A percentile compares a stretch with the other conserved stretches of the same genome.
These are phyloP conservation scores for Brachionus asplanchnoidis DNA, from an alignment of 1,140 invertebrate species.

Conservation along the genomic window DNA sequence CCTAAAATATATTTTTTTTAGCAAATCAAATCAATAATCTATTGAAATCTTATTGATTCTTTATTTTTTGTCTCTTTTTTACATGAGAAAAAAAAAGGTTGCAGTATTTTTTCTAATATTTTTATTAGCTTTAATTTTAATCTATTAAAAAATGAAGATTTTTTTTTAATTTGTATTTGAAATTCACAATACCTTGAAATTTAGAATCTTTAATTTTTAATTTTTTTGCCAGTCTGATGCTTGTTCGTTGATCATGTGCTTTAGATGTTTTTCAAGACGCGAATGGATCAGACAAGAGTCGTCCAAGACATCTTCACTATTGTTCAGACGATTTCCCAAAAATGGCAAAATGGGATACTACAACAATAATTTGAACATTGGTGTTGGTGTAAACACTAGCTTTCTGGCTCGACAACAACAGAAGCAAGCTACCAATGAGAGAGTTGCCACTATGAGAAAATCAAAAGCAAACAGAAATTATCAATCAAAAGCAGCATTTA, in stretches of 20 bases:
- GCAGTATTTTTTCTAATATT: too few relatives aligned
- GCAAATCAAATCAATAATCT: background rate
- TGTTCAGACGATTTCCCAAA: slow-evolving; percentile 8
- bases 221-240: background rate
- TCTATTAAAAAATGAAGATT: too few relatives aligned
- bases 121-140: too few relatives aligned
- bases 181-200: too few relatives aligned
- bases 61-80: too few relatives aligned
- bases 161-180: too few relatives aligned
- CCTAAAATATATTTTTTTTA: too few relatives aligned
- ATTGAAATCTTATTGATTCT: too few relatives aligned
- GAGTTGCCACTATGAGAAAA: background rate
- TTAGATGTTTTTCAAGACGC: slow-evolving; percentile 10
- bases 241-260: slow-evolving; percentile 29
- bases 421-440: background rate
- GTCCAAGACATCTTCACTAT: background rate
- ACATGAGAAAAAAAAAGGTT: too few relatives aligned
- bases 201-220: too few relatives aligned
- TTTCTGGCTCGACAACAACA: background rate
- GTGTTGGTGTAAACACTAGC: background rate
- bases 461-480: background rate
- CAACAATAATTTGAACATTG: slow-evolving; percentile 28
- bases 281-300: slow-evolving; percentile 39
- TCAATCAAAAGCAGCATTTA: background rate
- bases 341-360: slow-evolving; percentile 39